Base-by-base conservation (phyloP, 2,113 vertebrate species). In the Malurus cyaneus region DNA sequence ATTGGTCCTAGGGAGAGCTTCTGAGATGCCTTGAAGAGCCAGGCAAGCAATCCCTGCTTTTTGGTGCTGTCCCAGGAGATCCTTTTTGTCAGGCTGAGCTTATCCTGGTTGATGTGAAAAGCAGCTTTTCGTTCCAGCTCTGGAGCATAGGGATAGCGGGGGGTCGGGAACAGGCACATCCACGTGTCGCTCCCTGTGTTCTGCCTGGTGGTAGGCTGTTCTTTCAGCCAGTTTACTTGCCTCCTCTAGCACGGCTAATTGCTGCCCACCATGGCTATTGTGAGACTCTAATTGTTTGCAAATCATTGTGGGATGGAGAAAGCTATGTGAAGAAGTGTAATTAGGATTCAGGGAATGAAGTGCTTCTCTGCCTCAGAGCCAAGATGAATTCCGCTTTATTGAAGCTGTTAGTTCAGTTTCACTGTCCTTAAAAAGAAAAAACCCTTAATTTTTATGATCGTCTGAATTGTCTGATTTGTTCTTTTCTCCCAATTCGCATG, bases 231-330 rank as follows among this genome's bases (percentile, higher is more conserved):
- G 20, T 46, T 78, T 72, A 50, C 46, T 65, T 26, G 14, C 34
- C 70, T 71, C 26, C 61, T 73, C 53, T 64, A 52, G 69, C 2
- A 28, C 3, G 3, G 62, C 80, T 85, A 73, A 79, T 80, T 73
- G 70, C 76, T 92, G 20, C 47, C 24, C 21, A 17, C 67, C 39
- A 18, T 36, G 86, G n/a, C 52, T 88, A 31, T 92, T 80, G 76
- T 80, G 79, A 77, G 53, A 26, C 50, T 59, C 60, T 80, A 36
- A 79, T 92, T 91, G 78, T 92, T 91, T 82, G 77, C 54, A 89
- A 34, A 84, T 84, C 50, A 49, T 17, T 92, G 24, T 0, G 0
- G 76, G 36, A 60, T 70, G 50, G 67, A 70, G 32, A 29, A 64
- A 72, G 31, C 70, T 57, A 5, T 23, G 34, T 57, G 59, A 47